phyloP scores from a whole-genome alignment of 2,888 invertebrate genomes.

The Trichopoda pennipes region DNA sequence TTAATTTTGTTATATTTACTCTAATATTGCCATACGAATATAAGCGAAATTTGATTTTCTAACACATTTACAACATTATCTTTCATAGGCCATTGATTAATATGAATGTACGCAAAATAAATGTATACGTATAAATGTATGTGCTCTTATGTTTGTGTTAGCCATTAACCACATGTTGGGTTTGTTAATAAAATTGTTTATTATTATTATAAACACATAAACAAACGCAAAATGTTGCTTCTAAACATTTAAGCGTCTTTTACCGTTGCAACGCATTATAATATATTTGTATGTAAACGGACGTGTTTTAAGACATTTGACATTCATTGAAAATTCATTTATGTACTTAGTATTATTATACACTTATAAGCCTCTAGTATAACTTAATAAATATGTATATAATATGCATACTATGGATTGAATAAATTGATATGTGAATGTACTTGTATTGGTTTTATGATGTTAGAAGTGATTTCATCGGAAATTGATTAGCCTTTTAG shows the following conservation, averaged over 20 bases:
- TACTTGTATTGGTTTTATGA: not conserved
- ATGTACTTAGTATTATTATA: slow-evolving; percentile 13
- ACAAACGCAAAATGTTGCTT: not conserved
- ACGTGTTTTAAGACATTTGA: slow-evolving; percentile 44
- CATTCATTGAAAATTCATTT: slow-evolving; percentile 57
- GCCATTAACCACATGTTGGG: slow-evolving; percentile 52
- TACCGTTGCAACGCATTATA: not conserved
- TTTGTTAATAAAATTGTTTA: slow-evolving; percentile 62
- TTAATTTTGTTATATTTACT: slow-evolving; percentile 25
- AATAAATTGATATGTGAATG: not conserved
- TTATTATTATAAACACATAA: slow-evolving; percentile 19
- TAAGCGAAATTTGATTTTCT: slow-evolving; percentile 61
- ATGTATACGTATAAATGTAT: not conserved
- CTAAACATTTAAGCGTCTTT: not conserved
- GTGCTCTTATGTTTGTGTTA: not conserved
- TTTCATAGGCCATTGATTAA: slow-evolving; percentile 46
- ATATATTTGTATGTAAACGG: not conserved
- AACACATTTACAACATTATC: slow-evolving; percentile 54
- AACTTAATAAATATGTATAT: too few relatives aligned
- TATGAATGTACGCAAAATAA: slow-evolving; percentile 6
- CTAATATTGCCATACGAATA: not conserved
- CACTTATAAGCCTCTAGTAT: too few relatives aligned
- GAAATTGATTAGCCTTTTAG: slow-evolving; percentile 52
- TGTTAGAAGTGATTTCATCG: slow-evolving; percentile 11
- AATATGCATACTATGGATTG: too few relatives aligned